Percentiles rank a stretch among this genome's conserved stretches.
phyloP scores from a whole-genome alignment of 2,888 invertebrate genomes.

The Chydorus sphaericus region DNA sequence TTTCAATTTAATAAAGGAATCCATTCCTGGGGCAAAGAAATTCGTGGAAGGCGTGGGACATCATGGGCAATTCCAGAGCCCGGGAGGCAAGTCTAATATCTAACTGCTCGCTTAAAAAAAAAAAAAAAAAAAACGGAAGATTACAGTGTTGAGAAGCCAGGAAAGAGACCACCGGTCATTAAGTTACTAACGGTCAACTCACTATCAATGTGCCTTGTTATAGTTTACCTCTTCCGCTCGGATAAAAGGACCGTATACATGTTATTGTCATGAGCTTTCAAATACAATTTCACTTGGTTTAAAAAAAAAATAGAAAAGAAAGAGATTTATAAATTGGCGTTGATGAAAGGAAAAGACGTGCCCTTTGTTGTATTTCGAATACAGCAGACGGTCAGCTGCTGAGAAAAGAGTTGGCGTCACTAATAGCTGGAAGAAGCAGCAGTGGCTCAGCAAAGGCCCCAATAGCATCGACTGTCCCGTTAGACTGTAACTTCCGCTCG shows the following conservation, averaged over 20 bases:
- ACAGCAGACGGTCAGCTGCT: neutral
- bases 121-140: neutral
- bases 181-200: too few species aligned
- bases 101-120: neutral
- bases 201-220: too few species aligned
- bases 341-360: neutral
- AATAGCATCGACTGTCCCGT: too few species aligned
- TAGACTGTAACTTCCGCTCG: neutral
- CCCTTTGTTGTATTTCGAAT: too few species aligned
- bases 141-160: neutral
- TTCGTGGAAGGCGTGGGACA: constrained; percentile 51
- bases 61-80: constrained; percentile 46
- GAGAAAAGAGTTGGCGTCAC: neutral
- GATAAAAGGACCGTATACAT: neutral
- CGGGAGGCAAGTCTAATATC: constrained; percentile 13
- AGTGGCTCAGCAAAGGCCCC: too few species aligned
- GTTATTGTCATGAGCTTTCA: neutral
- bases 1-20: too few species aligned
- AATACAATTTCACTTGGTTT: neutral
- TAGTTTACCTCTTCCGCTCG: neutral
- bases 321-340: neutral
- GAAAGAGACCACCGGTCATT: neutral
- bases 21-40: constrained; percentile 18
- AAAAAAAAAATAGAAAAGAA: too few species aligned
- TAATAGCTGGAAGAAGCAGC: too few species aligned